These are phyloP conservation scores for Patella ulyssiponensis DNA, from an alignment of 2,888 invertebrate genomes.

Conservation along the genomic window DNA sequence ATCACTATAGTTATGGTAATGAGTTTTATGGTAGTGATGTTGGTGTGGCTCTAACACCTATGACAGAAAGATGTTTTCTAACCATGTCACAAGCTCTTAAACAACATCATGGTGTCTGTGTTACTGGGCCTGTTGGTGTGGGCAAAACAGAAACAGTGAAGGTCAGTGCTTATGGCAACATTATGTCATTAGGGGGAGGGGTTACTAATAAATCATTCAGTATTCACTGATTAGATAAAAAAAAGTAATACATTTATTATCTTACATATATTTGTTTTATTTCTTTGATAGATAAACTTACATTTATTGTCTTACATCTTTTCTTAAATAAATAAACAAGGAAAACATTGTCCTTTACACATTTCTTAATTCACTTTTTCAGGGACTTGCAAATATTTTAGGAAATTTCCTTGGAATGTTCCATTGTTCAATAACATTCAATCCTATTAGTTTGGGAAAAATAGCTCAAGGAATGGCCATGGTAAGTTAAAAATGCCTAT, in stretches of 20 bases:
- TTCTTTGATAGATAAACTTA: neutral
- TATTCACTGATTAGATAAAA: neutral
- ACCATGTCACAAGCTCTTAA: slow-evolving; percentile 69
- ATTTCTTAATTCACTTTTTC: slow-evolving; percentile 24
- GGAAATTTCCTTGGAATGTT: slow-evolving; percentile 66
- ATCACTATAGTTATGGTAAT: slow-evolving; percentile 65
- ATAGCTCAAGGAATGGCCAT: slow-evolving; percentile 68
- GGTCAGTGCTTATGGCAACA: slow-evolving; percentile 41
- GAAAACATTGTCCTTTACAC: too few relatives aligned
- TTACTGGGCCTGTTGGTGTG: slow-evolving; percentile 65
- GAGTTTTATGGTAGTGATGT: slow-evolving; percentile 71
- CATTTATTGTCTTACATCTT: neutral
- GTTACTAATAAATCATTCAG: too few relatives aligned
- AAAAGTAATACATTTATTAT: neutral
- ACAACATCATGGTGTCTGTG: slow-evolving; percentile 59
- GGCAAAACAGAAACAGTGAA: slow-evolving; percentile 71
- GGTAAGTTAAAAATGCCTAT: slow-evolving; percentile 46
- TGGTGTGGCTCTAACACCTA: slow-evolving; percentile 64
- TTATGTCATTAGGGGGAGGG: too few relatives aligned
- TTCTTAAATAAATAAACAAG: too few relatives aligned
- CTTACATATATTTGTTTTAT: neutral
- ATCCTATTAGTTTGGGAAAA: slow-evolving; percentile 61
- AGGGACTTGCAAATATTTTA: slow-evolving; percentile 69
- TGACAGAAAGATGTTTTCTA: slow-evolving; percentile 70
- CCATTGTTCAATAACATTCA: slow-evolving; percentile 63